Evolutionary conservation across 2,888 invertebrate species (phyloP).

Genomic region (Nysson spinosus): DNA sequence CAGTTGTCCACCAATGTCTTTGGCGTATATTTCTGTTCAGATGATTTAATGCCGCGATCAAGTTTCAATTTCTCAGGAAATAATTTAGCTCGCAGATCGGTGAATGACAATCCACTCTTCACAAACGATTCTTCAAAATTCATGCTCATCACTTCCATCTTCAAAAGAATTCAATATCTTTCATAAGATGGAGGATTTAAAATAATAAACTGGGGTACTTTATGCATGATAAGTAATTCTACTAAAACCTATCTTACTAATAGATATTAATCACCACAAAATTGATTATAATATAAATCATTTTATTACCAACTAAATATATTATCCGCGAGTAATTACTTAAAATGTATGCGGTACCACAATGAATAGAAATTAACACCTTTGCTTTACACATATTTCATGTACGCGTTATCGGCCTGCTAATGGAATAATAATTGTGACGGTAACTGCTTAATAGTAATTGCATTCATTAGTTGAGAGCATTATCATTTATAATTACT

Average conservation of each 20-base stretch:
- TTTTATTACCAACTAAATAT: conserved; percentile 42
- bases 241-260: too few relatives aligned
- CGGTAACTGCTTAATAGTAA: conserved; percentile 40
- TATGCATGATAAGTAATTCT: too few relatives aligned
- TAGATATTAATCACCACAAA: too few relatives aligned
- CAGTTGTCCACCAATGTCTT: conserved; percentile 63
- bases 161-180: conserved; percentile 5
- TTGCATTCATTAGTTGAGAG: too few relatives aligned
- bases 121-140: conserved; percentile 14
- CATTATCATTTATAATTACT: not conserved
- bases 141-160: conserved; percentile 26
- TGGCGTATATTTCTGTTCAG: conserved; percentile 47
- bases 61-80: conserved; percentile 26
- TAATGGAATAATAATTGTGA: conserved; percentile 36
- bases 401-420: conserved; percentile 41
- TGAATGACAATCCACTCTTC: conserved; percentile 16
- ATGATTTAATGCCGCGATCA: conserved; percentile 26
- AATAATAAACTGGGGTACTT: too few relatives aligned
- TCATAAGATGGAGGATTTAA: too few relatives aligned
- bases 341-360: conserved; percentile 28
- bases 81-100: conserved; percentile 36
- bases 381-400: conserved; percentile 36
- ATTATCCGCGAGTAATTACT: conserved; percentile 20
- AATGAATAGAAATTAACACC: conserved; percentile 40
- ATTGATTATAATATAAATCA: conserved; percentile 41